Conservation (phyloP, 2,113 vertebrate species). For the Daphoenositta chrysoptera region DNA sequence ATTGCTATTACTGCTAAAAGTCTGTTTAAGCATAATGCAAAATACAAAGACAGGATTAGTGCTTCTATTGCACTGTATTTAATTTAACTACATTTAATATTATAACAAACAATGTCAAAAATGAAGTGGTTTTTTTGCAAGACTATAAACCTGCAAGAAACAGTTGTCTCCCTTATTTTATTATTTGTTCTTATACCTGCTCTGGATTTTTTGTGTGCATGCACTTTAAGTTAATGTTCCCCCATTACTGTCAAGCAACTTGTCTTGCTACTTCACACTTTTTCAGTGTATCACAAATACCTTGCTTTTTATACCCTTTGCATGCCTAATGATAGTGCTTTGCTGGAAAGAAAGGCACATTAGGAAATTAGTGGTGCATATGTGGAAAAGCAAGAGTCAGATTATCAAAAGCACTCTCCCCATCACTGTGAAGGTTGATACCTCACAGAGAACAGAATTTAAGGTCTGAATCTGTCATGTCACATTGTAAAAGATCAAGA, state of each 20-base stretch:
- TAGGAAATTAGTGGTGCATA: not conserved
- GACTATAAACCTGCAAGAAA: not conserved
- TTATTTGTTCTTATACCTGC: not conserved
- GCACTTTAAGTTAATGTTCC: conserved; percentile 10
- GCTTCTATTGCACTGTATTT: not conserved
- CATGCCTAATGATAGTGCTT: not conserved
- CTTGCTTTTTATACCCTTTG: not conserved
- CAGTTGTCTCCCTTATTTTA: not conserved
- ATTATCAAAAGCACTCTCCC: not conserved
- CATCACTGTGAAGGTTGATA: not conserved
- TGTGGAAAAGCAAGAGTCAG: not conserved
- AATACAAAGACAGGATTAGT: not conserved
- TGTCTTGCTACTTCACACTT: not conserved
- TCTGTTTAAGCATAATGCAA: not conserved
- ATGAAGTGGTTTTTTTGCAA: not conserved
- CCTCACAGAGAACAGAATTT: not conserved
- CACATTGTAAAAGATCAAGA: not conserved
- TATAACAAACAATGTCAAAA: not conserved
- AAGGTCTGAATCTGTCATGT: not conserved
- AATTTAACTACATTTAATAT: not conserved
- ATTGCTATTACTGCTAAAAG: not conserved
- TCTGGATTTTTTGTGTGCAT: not conserved
- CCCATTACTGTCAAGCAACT: conserved; percentile 27
- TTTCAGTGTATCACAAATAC: not conserved
- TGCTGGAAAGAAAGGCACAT: not conserved